Percentiles rank a stretch among this genome's conserved stretches.
Conservation (phyloP, 2,888 invertebrate species). For the Scaptomyza polygonia region DNA sequence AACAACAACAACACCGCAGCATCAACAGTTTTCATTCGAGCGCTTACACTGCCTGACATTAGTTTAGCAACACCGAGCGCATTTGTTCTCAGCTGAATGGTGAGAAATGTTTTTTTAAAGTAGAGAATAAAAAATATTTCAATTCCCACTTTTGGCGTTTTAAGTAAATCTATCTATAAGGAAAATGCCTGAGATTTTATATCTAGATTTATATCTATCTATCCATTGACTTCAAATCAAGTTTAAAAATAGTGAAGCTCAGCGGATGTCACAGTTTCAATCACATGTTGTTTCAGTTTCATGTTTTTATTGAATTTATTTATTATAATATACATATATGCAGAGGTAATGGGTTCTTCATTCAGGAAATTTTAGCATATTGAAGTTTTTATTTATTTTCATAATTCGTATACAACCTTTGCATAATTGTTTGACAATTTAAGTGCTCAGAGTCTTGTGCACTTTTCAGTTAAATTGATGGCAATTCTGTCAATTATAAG, state of each 20-base stretch:
- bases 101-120: background rate
- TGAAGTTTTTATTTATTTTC: background rate
- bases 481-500: conserved; percentile 4
- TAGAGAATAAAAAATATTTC: no score
- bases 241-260: no score
- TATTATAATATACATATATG: no score
- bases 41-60: conserved; percentile 25
- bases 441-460: background rate
- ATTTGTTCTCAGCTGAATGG: background rate
- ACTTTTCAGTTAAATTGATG: conserved; percentile 10
- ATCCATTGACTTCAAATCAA: no score
- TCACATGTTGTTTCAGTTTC: no score
- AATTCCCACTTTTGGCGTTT: no score
- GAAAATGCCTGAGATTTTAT: no score
- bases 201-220: no score
- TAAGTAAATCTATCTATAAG: no score
- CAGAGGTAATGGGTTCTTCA: no score
- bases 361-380: background rate
- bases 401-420: background rate
- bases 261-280: no score
- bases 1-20: conserved; percentile 12
- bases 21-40: conserved; percentile 5
- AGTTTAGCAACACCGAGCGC: conserved; percentile 27
- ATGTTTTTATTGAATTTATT: no score
- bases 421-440: background rate